A percentile compares a stretch with the other conserved stretches of the same genome.
phyloP scores from a whole-genome alignment of 2,113 vertebrate genomes.

The Athene noctua region DNA sequence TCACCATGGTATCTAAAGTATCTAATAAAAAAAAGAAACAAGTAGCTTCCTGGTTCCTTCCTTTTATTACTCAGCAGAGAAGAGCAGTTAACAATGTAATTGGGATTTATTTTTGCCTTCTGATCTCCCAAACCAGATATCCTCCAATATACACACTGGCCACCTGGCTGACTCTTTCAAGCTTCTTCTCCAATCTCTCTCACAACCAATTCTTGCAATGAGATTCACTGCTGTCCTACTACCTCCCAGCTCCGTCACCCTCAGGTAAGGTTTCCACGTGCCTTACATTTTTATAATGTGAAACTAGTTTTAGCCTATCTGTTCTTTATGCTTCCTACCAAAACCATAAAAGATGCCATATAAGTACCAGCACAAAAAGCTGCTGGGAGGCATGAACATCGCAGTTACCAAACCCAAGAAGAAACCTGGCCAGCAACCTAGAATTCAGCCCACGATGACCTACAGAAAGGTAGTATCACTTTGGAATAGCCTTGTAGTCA shows the following conservation, averaged over 20 bases:
- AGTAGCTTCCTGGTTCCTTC: not conserved
- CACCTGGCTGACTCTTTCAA: not conserved
- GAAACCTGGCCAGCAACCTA: accelerated
- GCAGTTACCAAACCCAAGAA: not conserved
- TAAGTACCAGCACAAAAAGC: not conserved
- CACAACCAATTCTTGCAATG: not conserved
- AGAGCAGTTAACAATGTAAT: not conserved
- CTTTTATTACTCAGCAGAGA: not conserved
- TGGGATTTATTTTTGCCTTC: constrained; percentile 6
- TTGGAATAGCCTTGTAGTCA: not conserved
- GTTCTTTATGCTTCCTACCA: not conserved
- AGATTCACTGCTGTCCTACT: not conserved
- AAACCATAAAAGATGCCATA: not conserved
- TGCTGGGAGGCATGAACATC: not conserved
- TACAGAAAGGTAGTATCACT: not conserved
- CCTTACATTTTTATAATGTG: not conserved
- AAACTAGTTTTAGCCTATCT: not conserved
- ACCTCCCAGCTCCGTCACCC: not conserved
- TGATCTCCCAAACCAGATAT: not conserved
- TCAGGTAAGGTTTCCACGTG: not conserved
- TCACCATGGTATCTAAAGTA: not conserved
- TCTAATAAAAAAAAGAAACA: constrained; percentile 3
- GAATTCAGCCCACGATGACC: not conserved
- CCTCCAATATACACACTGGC: not conserved
- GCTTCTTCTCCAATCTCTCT: not conserved